Base-by-base conservation (phyloP, 2,888 invertebrate species). In the Dusona sp. region DNA sequence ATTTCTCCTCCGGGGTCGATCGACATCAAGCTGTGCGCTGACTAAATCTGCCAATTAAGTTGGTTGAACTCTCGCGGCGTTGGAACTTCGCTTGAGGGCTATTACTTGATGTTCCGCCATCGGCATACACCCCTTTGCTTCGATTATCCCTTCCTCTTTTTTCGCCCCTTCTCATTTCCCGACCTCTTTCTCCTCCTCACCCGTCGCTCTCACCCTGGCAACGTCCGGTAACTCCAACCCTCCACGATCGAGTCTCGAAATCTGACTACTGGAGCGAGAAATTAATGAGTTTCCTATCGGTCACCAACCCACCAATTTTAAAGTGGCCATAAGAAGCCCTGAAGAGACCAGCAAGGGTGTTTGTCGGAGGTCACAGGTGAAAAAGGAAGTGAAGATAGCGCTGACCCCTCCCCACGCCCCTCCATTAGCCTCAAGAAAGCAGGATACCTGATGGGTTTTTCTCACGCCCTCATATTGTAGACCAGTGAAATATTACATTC, bases 231-330 rank as follows among this genome's bases (percentile, higher is more conserved):
- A 38, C 51, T 65, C n/a, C 19, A 3, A 42, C 57, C 25, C 73
- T 42, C 75, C 48, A 81, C 83, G 82, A 85, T 88, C 80, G 78
- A 84, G 72, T 87, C 84, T 86, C 85, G 89, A 88, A 89, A 88
- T 89, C 87, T 84, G 87, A 87, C 86, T 89, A 83, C 86, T 87
- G 83, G 85, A 87, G 87, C 88, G 88, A 90, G 88, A 89, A 90
- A 90, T 90, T 90, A 90, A 90, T 89, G 90, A 90, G 88, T 88
- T 90, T 90, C 84, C 89, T 79, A 86, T 86, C 82, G 80, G 80
- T 81, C 87, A 87, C 82, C 87, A 88, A 85, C 84, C 85, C 72
- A 75, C 87, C 88, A 87, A 88, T 89, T 89, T 88, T 81, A 87
- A 74, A 72, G 83, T 51, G 79, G 45, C 74, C 65, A 78, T 77